phyloP scores from a whole-genome alignment of 2,888 invertebrate genomes.

The Oeneis ivallda region DNA sequence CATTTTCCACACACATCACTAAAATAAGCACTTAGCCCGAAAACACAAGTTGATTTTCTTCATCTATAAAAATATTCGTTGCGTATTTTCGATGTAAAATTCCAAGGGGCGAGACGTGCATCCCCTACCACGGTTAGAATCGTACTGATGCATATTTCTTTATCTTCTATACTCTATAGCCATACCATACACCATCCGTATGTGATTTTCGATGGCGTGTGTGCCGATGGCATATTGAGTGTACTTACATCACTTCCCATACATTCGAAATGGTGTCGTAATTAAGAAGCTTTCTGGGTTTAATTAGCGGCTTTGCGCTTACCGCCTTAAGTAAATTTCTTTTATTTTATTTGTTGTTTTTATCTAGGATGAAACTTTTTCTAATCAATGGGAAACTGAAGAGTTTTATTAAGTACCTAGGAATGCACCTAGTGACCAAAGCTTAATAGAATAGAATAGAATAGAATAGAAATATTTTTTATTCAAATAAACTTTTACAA shows the following conservation, averaged over 20 bases:
- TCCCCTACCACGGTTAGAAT: constrained; percentile 45
- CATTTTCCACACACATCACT: constrained; percentile 64
- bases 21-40: constrained; percentile 37
- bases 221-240: constrained; percentile 21
- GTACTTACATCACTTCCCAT: constrained; percentile 23
- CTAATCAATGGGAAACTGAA: too few species aligned
- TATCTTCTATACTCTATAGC: constrained; percentile 24
- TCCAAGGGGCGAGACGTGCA: constrained; percentile 33
- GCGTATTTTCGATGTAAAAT: constrained; percentile 19
- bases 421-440: too few species aligned
- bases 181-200: constrained; percentile 21
- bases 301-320: constrained; percentile 39
- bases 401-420: too few species aligned
- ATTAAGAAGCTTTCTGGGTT: constrained; percentile 43
- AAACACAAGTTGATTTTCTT: constrained; percentile 30
- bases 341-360: neutral
- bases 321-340: neutral
- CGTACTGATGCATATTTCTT: constrained; percentile 47
- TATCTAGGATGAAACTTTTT: too few species aligned
- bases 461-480: too few species aligned
- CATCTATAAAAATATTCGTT: constrained; percentile 24
- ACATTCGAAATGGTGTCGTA: constrained; percentile 20
- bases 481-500: too few species aligned
- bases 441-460: too few species aligned
- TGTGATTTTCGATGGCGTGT: constrained; percentile 30